phyloP scores from a whole-genome alignment of 2,888 invertebrate species.

The Torymus auratus region DNA sequence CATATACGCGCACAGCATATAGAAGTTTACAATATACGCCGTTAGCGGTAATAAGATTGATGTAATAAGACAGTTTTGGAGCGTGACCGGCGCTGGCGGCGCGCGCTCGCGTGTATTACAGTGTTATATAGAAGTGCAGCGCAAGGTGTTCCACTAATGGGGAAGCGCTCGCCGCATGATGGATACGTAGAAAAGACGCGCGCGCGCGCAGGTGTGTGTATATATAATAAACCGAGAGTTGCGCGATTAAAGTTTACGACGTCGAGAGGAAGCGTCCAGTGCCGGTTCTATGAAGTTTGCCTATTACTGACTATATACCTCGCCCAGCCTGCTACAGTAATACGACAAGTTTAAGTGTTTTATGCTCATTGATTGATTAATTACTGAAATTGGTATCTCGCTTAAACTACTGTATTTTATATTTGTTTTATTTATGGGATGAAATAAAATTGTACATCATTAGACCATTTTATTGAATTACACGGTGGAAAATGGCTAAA shows the following conservation, averaged over 20 bases:
- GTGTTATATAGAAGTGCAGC: neutral
- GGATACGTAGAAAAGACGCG: constrained; percentile 1
- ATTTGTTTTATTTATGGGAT: no score
- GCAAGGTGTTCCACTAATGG: constrained; percentile 65
- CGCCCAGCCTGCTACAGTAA: neutral
- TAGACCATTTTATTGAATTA: no score
- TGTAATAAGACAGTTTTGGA: constrained; percentile 75
- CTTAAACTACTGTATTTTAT: no score
- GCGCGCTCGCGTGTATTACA: constrained; percentile 52
- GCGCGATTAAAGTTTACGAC: constrained; percentile 41
- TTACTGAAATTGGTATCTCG: no score
- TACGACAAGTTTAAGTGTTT: no score
- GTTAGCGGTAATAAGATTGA: constrained; percentile 73
- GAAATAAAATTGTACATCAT: no score
- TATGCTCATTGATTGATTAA: no score
- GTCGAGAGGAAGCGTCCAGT: constrained; percentile 23
- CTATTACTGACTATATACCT: neutral
- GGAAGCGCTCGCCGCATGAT: constrained; percentile 36
- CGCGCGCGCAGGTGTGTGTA: neutral
- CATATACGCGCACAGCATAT: no score
- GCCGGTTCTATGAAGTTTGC: neutral
- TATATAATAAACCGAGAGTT: constrained; percentile 21
- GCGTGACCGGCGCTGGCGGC: constrained; percentile 68
- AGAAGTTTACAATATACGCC: constrained; percentile 59
- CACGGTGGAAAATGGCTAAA: no score